Percentiles rank a stretch among this genome's conserved stretches.
phyloP scores from a whole-genome alignment of 1,140 invertebrate species.

The Alviniconcha marisindica region DNA sequence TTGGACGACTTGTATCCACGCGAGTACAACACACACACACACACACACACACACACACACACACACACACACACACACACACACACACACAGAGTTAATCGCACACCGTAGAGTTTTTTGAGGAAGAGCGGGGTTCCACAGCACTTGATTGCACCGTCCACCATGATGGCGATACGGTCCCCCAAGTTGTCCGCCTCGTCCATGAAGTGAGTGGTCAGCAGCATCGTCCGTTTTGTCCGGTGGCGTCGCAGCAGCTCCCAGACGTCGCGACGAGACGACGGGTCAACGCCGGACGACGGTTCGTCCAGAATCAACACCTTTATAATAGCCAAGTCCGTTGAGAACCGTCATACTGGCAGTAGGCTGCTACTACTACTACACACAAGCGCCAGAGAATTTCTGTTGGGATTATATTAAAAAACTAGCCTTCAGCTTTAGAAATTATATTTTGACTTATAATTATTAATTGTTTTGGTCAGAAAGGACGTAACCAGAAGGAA shows the following conservation, averaged over 20 bases:
- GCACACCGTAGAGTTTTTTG: constrained; percentile 79
- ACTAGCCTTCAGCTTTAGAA: too few species aligned
- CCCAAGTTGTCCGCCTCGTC: constrained; percentile 83
- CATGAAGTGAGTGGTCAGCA: constrained; percentile 84
- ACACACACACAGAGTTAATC: neutral
- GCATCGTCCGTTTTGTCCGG: constrained; percentile 81
- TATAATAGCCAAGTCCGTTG: too few species aligned
- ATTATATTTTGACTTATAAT: too few species aligned
- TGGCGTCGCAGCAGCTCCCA: constrained; percentile 80
- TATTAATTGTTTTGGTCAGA: too few species aligned
- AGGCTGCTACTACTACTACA: constrained; percentile 78
- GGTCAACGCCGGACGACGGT: constrained; percentile 80
- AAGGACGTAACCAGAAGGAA: too few species aligned
- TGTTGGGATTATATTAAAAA: too few species aligned
- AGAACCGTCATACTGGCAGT: constrained; percentile 84
- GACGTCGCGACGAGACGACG: constrained; percentile 78
- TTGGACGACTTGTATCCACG: too few species aligned
- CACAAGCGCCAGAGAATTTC: constrained; percentile 75
- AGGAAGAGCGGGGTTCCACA: constrained; percentile 83
- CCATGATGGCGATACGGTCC: constrained; percentile 84
- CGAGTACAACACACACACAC: neutral
- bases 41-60: neutral
- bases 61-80: neutral
- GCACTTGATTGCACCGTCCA: constrained; percentile 81
- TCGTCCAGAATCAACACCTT: constrained; percentile 80